Percentiles rank a stretch among this genome's conserved stretches.
Evolutionary conservation across 92 coral and sea anemone genomes (phyloP).

Genomic region (Diadumene lineata): DNA sequence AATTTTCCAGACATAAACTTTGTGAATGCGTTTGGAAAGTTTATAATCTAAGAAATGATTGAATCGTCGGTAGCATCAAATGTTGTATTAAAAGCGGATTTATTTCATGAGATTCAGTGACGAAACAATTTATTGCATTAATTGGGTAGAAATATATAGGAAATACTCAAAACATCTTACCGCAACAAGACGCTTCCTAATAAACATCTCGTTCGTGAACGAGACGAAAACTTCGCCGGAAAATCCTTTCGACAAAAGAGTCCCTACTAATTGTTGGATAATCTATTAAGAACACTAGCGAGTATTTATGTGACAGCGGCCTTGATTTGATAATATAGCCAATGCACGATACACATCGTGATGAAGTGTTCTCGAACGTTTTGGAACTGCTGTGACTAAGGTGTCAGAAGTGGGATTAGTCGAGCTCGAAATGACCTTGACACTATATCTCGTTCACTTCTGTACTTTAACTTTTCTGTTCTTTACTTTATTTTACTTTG

Average conservation of each 20-base stretch:
- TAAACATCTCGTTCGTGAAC: background rate
- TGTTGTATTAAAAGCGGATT: background rate
- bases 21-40: background rate
- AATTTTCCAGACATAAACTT: background rate
- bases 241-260: too few relatives aligned
- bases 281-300: background rate
- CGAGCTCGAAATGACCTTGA: background rate
- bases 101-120: background rate
- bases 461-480: background rate
- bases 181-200: background rate
- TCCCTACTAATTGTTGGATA: background rate
- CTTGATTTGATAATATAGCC: background rate
- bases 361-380: background rate
- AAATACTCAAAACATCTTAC: constrained; percentile 1
- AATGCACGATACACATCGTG: background rate
- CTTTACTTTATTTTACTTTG: too few relatives aligned
- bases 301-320: background rate
- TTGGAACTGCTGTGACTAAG: background rate
- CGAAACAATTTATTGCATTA: background rate
- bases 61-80: background rate
- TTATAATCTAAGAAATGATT: background rate
- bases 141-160: background rate
- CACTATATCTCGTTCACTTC: background rate
- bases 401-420: background rate
- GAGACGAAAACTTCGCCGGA: background rate